Evolutionary conservation across 2,113 vertebrate species (phyloP).

Genomic region (Procapra przewalskii): DNA sequence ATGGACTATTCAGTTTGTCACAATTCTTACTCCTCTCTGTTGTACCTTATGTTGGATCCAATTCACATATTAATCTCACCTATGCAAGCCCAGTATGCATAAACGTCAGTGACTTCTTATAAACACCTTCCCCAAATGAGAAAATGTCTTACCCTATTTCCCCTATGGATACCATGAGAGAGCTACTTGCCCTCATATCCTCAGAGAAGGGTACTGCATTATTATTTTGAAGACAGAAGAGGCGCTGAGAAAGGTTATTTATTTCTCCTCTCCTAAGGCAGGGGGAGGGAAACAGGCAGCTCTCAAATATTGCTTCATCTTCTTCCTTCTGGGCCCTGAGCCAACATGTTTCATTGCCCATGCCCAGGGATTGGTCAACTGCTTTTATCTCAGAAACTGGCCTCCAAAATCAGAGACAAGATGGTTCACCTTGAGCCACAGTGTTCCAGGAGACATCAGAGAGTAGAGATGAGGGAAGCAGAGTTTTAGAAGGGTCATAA

Average conservation of each 20-base stretch:
- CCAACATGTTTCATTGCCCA: constrained; percentile 56
- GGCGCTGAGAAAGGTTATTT: not conserved
- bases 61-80: not conserved
- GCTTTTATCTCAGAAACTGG: constrained; percentile 66
- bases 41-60: not conserved
- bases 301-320: constrained; percentile 55
- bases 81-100: not conserved
- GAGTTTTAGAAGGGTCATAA: not conserved
- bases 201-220: not conserved
- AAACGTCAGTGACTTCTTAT: not conserved
- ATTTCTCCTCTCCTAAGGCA: not conserved
- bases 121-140: not conserved
- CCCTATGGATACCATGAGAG: not conserved
- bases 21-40: not conserved
- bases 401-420: not conserved
- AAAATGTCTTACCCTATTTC: not conserved
- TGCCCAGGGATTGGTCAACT: not conserved
- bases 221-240: not conserved
- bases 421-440: constrained; percentile 37
- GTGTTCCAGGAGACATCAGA: constrained; percentile 70
- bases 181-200: not conserved
- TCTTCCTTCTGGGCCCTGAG: constrained; percentile 68
- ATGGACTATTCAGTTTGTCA: not conserved
- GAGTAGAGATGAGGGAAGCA: constrained; percentile 34
- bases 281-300: not conserved